phyloP scores from a whole-genome alignment of 2,888 invertebrate species.

The Epinotia brunnichana region DNA sequence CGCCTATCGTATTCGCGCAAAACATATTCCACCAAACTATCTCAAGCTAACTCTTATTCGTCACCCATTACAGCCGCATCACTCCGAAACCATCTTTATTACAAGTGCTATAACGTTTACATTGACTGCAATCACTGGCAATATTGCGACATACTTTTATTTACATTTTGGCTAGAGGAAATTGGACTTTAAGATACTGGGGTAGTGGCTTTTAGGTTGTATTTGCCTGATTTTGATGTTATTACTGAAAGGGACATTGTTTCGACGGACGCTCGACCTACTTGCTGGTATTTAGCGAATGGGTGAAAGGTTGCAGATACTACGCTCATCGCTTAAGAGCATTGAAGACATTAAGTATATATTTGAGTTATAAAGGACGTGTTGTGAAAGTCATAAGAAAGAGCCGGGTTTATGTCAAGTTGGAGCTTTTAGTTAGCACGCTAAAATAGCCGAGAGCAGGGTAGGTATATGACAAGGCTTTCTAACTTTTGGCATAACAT shows the following conservation, averaged over 20 bases:
- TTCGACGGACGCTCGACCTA: constrained; percentile 6
- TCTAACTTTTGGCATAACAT: too few species aligned
- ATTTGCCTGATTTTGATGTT: background rate
- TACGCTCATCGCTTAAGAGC: constrained; percentile 1
- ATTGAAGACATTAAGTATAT: constrained; percentile 1
- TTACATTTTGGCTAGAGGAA: constrained; percentile 3
- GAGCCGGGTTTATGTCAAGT: background rate
- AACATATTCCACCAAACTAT: constrained; percentile 40
- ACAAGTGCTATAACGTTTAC: background rate
- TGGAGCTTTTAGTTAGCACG: too few species aligned
- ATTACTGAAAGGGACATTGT: constrained; percentile 12
- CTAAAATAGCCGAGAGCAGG: too few species aligned
- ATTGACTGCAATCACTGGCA: constrained; percentile 2
- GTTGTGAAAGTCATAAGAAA: background rate
- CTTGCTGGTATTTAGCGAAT: constrained; percentile 2
- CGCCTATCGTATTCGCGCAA: constrained; percentile 28
- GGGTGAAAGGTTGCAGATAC: constrained; percentile 13
- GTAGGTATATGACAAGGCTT: too few species aligned
- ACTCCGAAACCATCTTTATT: constrained; percentile 18
- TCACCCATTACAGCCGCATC: background rate
- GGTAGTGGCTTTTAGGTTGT: background rate
- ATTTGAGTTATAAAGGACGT: background rate
- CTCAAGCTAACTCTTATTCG: constrained; percentile 14
- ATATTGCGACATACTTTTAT: constrained; percentile 8
- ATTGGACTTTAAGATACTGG: background rate